Conservation (phyloP, 2,113 vertebrate species). For the Malurus alboscapulatus region DNA sequence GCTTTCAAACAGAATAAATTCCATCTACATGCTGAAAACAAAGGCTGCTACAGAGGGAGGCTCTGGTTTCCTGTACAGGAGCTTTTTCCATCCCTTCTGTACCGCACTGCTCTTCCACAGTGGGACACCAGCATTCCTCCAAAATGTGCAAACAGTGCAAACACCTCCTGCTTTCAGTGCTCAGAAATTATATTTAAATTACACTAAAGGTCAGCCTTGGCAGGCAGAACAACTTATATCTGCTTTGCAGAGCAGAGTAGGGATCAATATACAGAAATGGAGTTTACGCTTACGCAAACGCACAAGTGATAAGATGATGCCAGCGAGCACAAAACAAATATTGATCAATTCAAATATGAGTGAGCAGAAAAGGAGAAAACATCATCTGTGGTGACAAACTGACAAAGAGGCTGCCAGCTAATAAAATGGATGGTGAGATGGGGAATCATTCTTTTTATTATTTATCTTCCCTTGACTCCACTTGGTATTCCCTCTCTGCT, state of each 20-base stretch:
- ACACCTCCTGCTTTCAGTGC: neutral
- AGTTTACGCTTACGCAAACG: neutral
- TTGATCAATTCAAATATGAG: slow-evolving; percentile 21
- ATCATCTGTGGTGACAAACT: neutral
- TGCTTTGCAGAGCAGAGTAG: slow-evolving; percentile 10
- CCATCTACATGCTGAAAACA: neutral
- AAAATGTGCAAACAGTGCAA: neutral
- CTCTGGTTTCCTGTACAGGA: neutral
- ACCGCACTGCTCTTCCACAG: neutral
- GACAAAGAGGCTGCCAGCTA: neutral
- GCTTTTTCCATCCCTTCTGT: neutral
- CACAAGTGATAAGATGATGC: slow-evolving; percentile 33
- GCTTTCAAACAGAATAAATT: neutral
- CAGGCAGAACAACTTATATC: neutral
- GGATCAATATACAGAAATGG: slow-evolving; percentile 9
- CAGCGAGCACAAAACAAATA: slow-evolving; percentile 32
- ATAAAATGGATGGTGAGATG: neutral
- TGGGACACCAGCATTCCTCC: neutral
- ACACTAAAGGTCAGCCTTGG: slow-evolving; percentile 19
- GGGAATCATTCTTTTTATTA: neutral
- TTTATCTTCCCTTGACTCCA: neutral
- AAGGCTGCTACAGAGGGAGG: neutral
- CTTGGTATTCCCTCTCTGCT: neutral
- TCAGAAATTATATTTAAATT: slow-evolving; percentile 49
- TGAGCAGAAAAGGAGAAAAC: neutral